phyloP scores from a whole-genome alignment of 2,888 invertebrate species.

The Polyploca ridens region DNA sequence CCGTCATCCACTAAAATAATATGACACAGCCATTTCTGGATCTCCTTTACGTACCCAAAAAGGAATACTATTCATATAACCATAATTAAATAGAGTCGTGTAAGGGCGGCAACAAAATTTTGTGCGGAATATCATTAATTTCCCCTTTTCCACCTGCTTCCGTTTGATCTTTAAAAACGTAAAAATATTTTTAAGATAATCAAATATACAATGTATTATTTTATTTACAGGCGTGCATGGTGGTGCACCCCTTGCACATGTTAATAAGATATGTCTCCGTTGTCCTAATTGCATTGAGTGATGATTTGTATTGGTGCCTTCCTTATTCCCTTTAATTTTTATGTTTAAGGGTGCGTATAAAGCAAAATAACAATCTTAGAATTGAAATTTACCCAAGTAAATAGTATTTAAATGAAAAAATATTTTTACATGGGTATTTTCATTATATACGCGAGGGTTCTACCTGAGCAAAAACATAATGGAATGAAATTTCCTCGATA shows the following conservation, averaged over 20 bases:
- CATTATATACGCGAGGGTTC: too few relatives aligned
- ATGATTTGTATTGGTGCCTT: not conserved
- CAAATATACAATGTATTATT: not conserved
- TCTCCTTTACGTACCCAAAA: constrained; percentile 70
- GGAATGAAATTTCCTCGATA: too few relatives aligned
- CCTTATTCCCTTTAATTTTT: too few relatives aligned
- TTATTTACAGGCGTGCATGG: not conserved
- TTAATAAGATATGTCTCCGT: not conserved
- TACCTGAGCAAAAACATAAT: too few relatives aligned
- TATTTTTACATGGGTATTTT: too few relatives aligned
- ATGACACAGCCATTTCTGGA: constrained; percentile 82
- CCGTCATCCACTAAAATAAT: constrained; percentile 84
- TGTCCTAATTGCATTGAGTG: not conserved
- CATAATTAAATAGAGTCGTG: constrained; percentile 63
- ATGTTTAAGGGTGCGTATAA: too few relatives aligned
- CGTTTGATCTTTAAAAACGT: constrained; percentile 8
- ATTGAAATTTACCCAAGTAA: too few relatives aligned
- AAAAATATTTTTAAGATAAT: not conserved
- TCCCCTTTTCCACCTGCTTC: constrained; percentile 6
- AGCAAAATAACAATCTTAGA: too few relatives aligned
- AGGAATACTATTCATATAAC: constrained; percentile 69
- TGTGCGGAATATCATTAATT: constrained; percentile 2
- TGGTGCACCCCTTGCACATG: not conserved
- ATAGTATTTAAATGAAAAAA: too few relatives aligned
- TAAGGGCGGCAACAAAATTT: constrained; percentile 55